phyloP scores from a whole-genome alignment of 2,797 vertebrate genomes.

The Calcarius lapponicus region DNA sequence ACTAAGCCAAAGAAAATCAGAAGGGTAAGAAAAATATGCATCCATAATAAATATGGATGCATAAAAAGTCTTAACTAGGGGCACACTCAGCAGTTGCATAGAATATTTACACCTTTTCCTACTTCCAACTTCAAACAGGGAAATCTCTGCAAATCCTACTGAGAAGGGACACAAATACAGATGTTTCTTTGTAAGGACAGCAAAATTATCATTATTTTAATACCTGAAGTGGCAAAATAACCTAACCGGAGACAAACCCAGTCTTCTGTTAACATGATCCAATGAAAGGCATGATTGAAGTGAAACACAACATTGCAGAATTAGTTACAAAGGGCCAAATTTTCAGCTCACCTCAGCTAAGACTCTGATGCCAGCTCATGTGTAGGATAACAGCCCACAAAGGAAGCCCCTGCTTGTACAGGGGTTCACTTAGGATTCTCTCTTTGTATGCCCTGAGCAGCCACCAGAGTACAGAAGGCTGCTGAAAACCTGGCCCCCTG shows the following conservation, averaged over 20 bases:
- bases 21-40: not conserved
- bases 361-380: not conserved
- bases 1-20: not conserved
- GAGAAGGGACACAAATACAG: not conserved
- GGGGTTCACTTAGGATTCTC: not conserved
- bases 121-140: not conserved
- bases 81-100: not conserved
- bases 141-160: not conserved
- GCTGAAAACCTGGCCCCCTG: slow-evolving; percentile 40
- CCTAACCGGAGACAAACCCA: not conserved
- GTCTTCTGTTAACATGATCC: not conserved
- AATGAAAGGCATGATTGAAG: not conserved
- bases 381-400: not conserved
- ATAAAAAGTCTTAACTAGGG: not conserved
- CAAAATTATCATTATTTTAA: not conserved
- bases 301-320: not conserved
- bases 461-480: not conserved
- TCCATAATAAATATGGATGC: not conserved
- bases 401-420: not conserved
- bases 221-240: not conserved
- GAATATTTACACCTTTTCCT: not conserved
- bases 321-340: not conserved
- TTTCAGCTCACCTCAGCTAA: slow-evolving; percentile 25
- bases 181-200: not conserved
- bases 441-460: not conserved